phyloP scores from a whole-genome alignment of 37 sponge, comb jelly and placozoan species.

The Spongilla lacustris region DNA sequence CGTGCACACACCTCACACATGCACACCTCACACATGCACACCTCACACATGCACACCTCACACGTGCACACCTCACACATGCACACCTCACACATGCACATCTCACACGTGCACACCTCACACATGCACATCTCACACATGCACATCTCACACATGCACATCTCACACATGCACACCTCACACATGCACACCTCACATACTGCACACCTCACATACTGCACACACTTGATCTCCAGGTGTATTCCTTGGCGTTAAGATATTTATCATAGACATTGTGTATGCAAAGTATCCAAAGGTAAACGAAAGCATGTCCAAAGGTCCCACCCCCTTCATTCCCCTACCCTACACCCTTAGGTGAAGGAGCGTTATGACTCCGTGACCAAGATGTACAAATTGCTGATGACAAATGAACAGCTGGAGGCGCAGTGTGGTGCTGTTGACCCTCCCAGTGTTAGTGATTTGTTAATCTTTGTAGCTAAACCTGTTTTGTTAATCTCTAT shows the following conservation, averaged over 20 bases:
- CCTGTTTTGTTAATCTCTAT: too few species aligned
- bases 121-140: background rate
- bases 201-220: background rate
- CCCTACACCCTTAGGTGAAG: constrained; percentile 47
- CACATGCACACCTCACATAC: too few species aligned
- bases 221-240: constrained; percentile 37
- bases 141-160: background rate
- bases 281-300: constrained; percentile 87
- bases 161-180: background rate
- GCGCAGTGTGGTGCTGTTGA: constrained; percentile 46
- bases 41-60: background rate
- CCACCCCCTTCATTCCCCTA: background rate
- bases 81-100: background rate
- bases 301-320: background rate
- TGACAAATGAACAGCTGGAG: constrained; percentile 67
- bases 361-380: constrained; percentile 77
- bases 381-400: constrained; percentile 66
- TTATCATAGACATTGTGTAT: constrained; percentile 78
- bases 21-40: background rate
- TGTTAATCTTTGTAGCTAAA: too few species aligned
- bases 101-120: background rate
- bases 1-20: background rate
- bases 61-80: background rate
- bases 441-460: too few species aligned
- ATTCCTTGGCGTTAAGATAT: constrained; percentile 71